Evolutionary conservation across 2,113 vertebrate species (phyloP).

Genomic region (Corvus hawaiiensis): DNA sequence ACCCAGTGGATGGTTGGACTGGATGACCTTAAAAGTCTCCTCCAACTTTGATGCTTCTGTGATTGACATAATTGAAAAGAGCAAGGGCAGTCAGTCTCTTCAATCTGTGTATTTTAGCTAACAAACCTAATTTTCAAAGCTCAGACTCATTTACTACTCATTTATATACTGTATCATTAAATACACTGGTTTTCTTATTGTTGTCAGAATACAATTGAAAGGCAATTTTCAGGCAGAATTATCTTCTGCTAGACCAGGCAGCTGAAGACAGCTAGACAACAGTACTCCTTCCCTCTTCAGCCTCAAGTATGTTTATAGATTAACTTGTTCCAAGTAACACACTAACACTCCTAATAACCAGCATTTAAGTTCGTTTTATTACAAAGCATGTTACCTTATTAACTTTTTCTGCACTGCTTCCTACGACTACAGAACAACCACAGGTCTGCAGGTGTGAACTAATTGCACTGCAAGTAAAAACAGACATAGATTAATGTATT

Average conservation of each 20-base stretch:
- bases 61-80: neutral
- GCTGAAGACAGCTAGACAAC: neutral
- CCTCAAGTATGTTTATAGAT: neutral
- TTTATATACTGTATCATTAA: neutral
- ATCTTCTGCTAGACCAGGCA: neutral
- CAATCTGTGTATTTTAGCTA: neutral
- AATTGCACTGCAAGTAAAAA: slow-evolving; percentile 81
- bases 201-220: neutral
- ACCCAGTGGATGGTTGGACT: neutral
- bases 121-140: neutral
- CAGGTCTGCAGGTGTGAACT: slow-evolving; percentile 98
- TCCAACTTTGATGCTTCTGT: neutral
- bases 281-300: neutral
- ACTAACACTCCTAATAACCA: neutral
- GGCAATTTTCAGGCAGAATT: neutral
- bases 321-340: neutral
- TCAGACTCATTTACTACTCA: neutral
- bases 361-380: neutral
- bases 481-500: neutral
- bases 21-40: neutral
- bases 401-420: slow-evolving; percentile 95
- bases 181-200: neutral
- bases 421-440: slow-evolving; percentile 94
- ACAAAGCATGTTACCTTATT: slow-evolving; percentile 84
- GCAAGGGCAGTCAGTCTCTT: neutral